These are phyloP conservation scores for Charanyca ferruginea DNA, from an alignment of 2,888 invertebrate species.

Conservation along the genomic window DNA sequence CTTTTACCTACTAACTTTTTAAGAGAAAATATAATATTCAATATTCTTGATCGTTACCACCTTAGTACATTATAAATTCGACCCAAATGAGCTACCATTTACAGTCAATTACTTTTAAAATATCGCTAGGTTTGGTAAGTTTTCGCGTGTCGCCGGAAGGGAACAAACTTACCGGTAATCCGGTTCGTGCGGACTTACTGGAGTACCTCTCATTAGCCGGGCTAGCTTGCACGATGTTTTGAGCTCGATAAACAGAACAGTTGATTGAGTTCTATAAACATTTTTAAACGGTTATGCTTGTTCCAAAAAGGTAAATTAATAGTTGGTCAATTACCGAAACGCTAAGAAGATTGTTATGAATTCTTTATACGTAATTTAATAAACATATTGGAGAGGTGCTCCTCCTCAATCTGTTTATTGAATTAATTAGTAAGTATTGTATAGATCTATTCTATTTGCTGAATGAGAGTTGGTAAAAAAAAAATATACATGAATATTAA, in stretches of 20 bases:
- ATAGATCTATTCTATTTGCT: too few relatives aligned
- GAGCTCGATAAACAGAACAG: neutral
- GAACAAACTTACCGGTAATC: neutral
- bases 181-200: slow-evolving; percentile 16
- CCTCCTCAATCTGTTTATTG: too few relatives aligned
- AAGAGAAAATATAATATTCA: neutral
- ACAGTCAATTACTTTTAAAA: slow-evolving; percentile 17
- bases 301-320: too few relatives aligned
- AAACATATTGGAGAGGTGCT: too few relatives aligned
- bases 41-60: neutral
- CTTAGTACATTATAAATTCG: neutral
- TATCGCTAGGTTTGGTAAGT: neutral
- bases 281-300: too few relatives aligned
- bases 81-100: neutral
- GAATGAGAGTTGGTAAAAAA: too few relatives aligned
- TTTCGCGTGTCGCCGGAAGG: slow-evolving; percentile 21
- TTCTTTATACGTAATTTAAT: too few relatives aligned
- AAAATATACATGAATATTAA: too few relatives aligned
- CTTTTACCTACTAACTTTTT: neutral
- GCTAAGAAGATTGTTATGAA: too few relatives aligned
- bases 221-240: neutral
- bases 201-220: slow-evolving; percentile 19
- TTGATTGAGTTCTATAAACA: neutral
- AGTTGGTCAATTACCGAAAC: too few relatives aligned
- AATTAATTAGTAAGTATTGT: too few relatives aligned